These are phyloP conservation scores for Boloria euphrosyne DNA, from an alignment of 2,888 invertebrate genomes.

Conservation along the genomic window DNA sequence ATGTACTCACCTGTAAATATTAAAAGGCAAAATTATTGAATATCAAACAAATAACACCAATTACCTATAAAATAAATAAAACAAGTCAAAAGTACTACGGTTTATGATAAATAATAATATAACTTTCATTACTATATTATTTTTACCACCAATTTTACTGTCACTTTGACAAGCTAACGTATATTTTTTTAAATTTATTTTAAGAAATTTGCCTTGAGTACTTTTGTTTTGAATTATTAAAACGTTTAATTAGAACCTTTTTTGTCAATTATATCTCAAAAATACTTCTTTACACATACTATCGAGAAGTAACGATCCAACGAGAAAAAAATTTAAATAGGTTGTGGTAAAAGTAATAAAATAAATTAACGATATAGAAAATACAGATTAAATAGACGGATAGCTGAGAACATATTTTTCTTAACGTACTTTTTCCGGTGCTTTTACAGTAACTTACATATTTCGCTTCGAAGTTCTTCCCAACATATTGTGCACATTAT, in stretches of 20 bases:
- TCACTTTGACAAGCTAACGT: conserved; percentile 1
- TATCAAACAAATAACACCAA: conserved; percentile 10
- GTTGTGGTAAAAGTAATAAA: conserved; percentile 18
- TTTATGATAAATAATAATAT: not conserved
- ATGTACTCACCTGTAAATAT: conserved; percentile 7
- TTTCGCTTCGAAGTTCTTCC: conserved; percentile 23
- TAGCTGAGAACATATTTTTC: conserved; percentile 18
- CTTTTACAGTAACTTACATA: conserved; percentile 11
- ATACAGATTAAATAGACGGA: conserved; percentile 14
- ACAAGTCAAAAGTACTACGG: not conserved
- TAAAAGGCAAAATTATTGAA: conserved; percentile 7
- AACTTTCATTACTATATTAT: no score
- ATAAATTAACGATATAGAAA: conserved; percentile 11
- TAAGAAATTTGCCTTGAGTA: no score
- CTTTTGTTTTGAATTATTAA: no score
- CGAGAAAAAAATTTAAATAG: conserved; percentile 19
- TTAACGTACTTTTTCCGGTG: conserved; percentile 17
- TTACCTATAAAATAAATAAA: not conserved
- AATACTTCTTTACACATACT: not conserved
- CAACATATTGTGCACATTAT: not conserved
- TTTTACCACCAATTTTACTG: conserved; percentile 12
- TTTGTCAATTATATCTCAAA: not conserved
- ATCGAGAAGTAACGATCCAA: conserved; percentile 20
- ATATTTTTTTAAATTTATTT: no score
- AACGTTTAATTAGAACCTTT: no score